These are phyloP conservation scores for Astreopora myriophthalma DNA, from an alignment of 64 coral and sea anemone species.

Conservation along the genomic window DNA sequence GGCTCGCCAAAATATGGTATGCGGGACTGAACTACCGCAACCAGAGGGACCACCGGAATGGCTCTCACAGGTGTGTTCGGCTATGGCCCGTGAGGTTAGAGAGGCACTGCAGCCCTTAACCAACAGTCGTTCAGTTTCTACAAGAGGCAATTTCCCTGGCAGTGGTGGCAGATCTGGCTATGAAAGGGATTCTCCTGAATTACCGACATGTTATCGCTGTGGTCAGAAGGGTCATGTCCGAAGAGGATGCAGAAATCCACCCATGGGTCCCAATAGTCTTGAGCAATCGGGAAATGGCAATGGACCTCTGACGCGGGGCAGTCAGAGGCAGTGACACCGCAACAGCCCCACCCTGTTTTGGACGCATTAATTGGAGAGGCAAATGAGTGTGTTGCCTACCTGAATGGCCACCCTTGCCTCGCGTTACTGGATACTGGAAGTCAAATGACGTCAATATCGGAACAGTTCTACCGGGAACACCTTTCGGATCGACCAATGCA, in stretches of 20 bases:
- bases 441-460: conserved; percentile 53
- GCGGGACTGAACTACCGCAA: neutral
- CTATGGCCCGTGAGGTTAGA: conserved; percentile 37
- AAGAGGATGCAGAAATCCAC: conserved; percentile 52
- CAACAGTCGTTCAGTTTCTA: neutral
- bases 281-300: conserved; percentile 35
- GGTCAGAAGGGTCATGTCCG: conserved; percentile 48
- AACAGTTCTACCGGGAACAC: neutral
- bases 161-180: neutral
- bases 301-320: conserved; percentile 45
- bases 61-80: neutral
- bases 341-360: conserved; percentile 3
- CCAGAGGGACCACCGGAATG: conserved; percentile 11
- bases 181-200: neutral
- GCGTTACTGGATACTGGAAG: conserved; percentile 71
- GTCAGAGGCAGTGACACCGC: conserved; percentile 36
- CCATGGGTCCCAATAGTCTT: neutral
- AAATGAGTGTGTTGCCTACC: conserved; percentile 63
- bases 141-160: neutral
- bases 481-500: neutral
- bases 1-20: neutral
- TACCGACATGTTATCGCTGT: conserved; percentile 46
- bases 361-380: conserved; percentile 45
- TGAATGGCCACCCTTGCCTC: conserved; percentile 42
- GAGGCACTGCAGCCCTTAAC: neutral